These are phyloP conservation scores for Manis crassicaudata DNA, from an alignment of 2,797 vertebrate genomes.

Conservation along the genomic window DNA sequence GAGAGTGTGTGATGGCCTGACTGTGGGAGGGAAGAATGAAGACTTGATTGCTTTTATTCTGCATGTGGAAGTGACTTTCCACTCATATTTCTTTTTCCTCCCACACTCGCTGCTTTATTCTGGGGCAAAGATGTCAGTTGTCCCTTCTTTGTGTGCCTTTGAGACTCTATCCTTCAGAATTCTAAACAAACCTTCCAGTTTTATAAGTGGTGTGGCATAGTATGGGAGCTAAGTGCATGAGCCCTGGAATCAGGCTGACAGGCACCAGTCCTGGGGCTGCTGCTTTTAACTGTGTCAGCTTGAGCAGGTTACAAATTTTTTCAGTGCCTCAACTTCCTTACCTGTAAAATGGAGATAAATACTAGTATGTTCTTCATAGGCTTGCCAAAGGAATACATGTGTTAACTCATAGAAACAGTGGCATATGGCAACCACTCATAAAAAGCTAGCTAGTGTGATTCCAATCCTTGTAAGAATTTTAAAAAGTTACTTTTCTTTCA, in stretches of 20 bases:
- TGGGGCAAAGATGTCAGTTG: neutral
- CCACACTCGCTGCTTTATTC: neutral
- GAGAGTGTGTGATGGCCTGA: neutral
- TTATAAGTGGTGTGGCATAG: neutral
- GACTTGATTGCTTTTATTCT: neutral
- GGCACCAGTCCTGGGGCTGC: neutral
- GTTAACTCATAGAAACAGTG: neutral
- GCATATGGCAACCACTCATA: neutral
- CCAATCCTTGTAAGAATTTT: neutral
- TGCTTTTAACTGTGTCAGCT: neutral
- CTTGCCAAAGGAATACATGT: neutral
- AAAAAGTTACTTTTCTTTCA: neutral
- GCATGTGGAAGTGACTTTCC: rapidly evolving
- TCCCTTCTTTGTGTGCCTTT: neutral
- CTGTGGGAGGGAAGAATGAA: neutral
- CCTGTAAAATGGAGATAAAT: neutral
- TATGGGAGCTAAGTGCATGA: neutral
- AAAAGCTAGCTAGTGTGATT: neutral
- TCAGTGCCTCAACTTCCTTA: neutral
- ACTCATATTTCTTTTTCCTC: neutral
- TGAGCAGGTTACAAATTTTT: neutral
- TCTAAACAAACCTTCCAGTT: neutral
- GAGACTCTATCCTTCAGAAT: neutral
- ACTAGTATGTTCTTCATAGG: neutral
- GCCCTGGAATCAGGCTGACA: neutral